These are phyloP conservation scores for Lasioglossum albipes DNA, from an alignment of 1,140 invertebrate genomes.

Conservation along the genomic window DNA sequence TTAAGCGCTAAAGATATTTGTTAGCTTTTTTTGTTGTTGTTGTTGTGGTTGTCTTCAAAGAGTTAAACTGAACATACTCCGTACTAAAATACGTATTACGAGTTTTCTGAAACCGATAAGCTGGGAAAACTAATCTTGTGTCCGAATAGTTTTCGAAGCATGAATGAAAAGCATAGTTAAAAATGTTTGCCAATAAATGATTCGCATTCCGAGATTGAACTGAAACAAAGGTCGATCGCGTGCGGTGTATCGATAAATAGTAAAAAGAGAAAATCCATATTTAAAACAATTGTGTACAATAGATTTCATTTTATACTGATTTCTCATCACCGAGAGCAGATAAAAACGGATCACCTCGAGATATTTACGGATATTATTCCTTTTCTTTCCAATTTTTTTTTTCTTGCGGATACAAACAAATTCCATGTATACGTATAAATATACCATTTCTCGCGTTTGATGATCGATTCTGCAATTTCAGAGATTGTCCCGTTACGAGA, in stretches of 20 bases:
- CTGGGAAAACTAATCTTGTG: conserved; percentile 13
- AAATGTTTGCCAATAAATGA: conserved; percentile 49
- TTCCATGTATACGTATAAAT: conserved; percentile 36
- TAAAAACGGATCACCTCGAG: conserved; percentile 60
- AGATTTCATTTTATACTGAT: conserved; percentile 52
- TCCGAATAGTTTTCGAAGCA: conserved; percentile 50
- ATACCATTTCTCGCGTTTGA: conserved; percentile 31
- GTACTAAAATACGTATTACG: conserved; percentile 52
- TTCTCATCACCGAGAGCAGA: conserved; percentile 64
- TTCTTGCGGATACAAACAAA: conserved; percentile 44
- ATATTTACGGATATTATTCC: conserved; percentile 24
- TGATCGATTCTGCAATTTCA: conserved; percentile 43
- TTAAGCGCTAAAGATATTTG: conserved; percentile 60
- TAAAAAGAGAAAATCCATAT: conserved; percentile 57
- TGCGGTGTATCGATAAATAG: conserved; percentile 31
- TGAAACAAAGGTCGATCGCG: conserved; percentile 9
- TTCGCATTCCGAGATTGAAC: conserved; percentile 12
- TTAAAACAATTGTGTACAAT: conserved; percentile 44
- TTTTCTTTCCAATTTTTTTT: conserved; percentile 1
- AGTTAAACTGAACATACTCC: conserved; percentile 54
- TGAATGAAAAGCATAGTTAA: conserved; percentile 40
- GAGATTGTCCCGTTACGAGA: conserved; percentile 44
- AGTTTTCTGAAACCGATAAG: conserved; percentile 28
- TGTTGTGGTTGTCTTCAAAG: background rate
- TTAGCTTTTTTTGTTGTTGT: conserved; percentile 31